phyloP scores from a whole-genome alignment of 2,797 vertebrate genomes.

The Acomys russatus region DNA sequence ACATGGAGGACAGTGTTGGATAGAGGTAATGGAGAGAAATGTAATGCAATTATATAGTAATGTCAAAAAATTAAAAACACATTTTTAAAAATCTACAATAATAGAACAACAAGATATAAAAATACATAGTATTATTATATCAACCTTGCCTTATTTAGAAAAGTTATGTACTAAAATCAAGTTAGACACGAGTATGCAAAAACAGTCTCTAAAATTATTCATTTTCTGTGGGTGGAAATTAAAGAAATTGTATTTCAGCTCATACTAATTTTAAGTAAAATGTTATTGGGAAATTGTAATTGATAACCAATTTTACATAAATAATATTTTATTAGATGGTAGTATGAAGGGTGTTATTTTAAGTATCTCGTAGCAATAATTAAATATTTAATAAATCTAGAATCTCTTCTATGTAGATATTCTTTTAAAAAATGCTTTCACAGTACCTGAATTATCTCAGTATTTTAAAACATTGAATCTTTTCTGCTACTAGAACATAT shows the following conservation, averaged over 20 bases:
- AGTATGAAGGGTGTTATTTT: neutral
- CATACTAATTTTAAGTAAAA: slow-evolving; percentile 32
- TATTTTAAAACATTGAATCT: neutral
- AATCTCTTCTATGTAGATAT: neutral
- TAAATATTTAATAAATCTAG: slow-evolving; percentile 17
- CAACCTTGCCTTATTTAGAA: slow-evolving; percentile 31
- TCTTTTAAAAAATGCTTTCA: neutral
- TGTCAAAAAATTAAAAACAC: neutral
- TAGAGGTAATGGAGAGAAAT: neutral
- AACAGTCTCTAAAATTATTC: neutral
- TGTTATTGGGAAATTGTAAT: neutral
- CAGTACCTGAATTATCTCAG: neutral
- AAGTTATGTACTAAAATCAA: slow-evolving; percentile 35
- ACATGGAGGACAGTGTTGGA: neutral
- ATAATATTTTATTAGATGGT: neutral
- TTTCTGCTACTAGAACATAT: neutral
- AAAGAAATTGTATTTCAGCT: neutral
- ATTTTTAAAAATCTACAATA: neutral
- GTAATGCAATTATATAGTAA: neutral
- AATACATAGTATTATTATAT: neutral
- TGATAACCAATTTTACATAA: slow-evolving; percentile 28
- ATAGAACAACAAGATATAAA: slow-evolving; percentile 17
- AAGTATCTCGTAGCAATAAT: neutral
- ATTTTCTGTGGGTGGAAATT: neutral
- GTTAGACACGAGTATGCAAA: neutral